These are phyloP conservation scores for Phymorhynchus buccinoides DNA, from an alignment of 1,140 invertebrate species.

Conservation along the genomic window DNA sequence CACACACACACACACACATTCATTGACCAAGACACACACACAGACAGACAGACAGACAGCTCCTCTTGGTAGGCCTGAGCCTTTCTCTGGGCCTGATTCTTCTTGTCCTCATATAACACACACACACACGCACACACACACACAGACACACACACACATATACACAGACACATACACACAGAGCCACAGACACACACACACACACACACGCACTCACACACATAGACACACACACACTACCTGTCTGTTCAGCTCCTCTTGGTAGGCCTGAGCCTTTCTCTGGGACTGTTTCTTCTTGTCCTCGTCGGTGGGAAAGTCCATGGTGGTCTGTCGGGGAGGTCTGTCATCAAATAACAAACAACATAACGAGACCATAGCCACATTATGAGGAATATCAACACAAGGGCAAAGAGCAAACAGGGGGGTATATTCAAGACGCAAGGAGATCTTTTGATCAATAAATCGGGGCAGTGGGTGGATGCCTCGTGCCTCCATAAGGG, in stretches of 20 bases:
- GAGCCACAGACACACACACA: too few species aligned
- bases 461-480: too few species aligned
- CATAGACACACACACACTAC: slow-evolving; percentile 44
- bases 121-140: neutral
- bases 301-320: slow-evolving; percentile 61
- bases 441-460: too few species aligned
- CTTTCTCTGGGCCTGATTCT: slow-evolving; percentile 48
- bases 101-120: slow-evolving; percentile 24
- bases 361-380: too few species aligned
- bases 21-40: too few species aligned
- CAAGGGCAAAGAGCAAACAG: too few species aligned
- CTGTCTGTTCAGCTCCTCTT: slow-evolving; percentile 66
- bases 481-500: too few species aligned
- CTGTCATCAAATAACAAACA: too few species aligned
- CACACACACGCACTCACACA: neutral
- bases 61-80: slow-evolving; percentile 56
- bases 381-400: too few species aligned
- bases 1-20: neutral
- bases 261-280: slow-evolving; percentile 54
- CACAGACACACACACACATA: neutral
- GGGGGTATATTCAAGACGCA: too few species aligned
- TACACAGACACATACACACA: neutral
- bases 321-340: slow-evolving; percentile 23
- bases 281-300: slow-evolving; percentile 53
- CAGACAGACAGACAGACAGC: neutral